A percentile compares a stretch with the other conserved stretches of the same genome.
Conservation (phyloP, 1,140 invertebrate genomes). For the Chionoecetes opilio region DNA sequence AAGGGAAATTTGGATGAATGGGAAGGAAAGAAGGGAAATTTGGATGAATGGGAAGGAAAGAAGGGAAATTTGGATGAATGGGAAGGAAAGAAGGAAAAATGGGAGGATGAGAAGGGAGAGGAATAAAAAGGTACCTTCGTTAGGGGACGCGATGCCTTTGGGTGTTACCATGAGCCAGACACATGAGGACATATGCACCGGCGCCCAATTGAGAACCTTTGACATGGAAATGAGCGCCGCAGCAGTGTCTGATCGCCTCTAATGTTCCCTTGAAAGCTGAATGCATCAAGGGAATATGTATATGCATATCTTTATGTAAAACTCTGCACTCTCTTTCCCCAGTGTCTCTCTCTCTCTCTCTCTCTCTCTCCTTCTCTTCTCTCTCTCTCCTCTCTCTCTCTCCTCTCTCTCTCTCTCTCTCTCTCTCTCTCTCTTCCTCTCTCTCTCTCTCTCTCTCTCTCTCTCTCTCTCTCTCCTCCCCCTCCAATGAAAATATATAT, state of each 20-base stretch:
- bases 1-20: background rate
- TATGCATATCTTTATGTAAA: background rate
- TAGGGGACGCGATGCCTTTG: background rate
- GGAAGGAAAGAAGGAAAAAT: background rate
- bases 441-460: too few species aligned
- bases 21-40: background rate
- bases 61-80: background rate
- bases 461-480: too few species aligned
- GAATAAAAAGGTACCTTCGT: too few species aligned
- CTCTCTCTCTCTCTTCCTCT: too few species aligned
- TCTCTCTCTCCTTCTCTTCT: too few species aligned
- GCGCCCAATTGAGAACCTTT: background rate
- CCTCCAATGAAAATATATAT: too few species aligned
- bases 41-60: background rate
- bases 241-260: background rate
- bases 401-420: too few species aligned
- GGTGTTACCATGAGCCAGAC: background rate
- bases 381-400: too few species aligned
- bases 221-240: background rate
- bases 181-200: background rate
- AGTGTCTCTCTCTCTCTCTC: constrained; percentile 28
- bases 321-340: background rate
- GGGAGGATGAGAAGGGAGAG: background rate
- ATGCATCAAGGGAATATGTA: background rate
- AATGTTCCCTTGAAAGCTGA: background rate